Conservation (phyloP, 2,797 vertebrate species). For the Scleropages formosus region DNA sequence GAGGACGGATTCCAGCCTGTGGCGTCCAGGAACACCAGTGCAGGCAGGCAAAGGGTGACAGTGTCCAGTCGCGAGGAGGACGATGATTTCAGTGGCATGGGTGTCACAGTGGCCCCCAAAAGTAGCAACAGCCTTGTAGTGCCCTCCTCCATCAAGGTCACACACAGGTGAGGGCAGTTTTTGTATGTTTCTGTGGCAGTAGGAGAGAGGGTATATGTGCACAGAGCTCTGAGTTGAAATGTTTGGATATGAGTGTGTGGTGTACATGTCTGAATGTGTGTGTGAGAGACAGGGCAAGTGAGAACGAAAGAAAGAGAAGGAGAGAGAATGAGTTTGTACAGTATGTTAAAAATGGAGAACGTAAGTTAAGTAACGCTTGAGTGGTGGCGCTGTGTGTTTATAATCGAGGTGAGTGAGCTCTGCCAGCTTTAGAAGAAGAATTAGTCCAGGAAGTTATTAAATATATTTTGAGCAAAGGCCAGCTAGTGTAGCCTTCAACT, state of each 20-base stretch:
- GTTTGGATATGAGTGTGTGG: slow-evolving; percentile 6
- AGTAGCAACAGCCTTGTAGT: slow-evolving; percentile 55
- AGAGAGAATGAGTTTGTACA: no score
- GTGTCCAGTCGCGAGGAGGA: slow-evolving; percentile 51
- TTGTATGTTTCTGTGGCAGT: background rate
- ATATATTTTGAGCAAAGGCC: no score
- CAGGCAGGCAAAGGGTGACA: slow-evolving; percentile 29
- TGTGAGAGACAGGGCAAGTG: background rate
- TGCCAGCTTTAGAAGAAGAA: no score
- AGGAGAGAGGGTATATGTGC: slow-evolving; percentile 5
- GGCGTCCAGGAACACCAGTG: slow-evolving; percentile 66
- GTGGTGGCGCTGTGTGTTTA: no score
- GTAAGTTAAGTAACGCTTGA: no score
- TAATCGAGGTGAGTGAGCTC: no score
- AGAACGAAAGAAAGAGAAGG: no score
- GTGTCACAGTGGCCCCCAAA: slow-evolving; percentile 55
- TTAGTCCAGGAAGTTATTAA: no score
- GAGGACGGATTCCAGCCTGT: slow-evolving; percentile 60
- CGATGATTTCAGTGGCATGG: slow-evolving; percentile 82
- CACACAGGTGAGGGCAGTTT: slow-evolving; percentile 76
- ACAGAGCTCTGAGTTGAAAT: background rate
- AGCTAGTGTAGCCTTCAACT: no score
- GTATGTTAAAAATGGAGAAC: no score
- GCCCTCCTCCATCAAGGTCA: slow-evolving; percentile 84
- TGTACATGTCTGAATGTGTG: slow-evolving; percentile 31